Base-by-base conservation (phyloP, 2,888 invertebrate species). In the Sphaerophoria taeniata region DNA sequence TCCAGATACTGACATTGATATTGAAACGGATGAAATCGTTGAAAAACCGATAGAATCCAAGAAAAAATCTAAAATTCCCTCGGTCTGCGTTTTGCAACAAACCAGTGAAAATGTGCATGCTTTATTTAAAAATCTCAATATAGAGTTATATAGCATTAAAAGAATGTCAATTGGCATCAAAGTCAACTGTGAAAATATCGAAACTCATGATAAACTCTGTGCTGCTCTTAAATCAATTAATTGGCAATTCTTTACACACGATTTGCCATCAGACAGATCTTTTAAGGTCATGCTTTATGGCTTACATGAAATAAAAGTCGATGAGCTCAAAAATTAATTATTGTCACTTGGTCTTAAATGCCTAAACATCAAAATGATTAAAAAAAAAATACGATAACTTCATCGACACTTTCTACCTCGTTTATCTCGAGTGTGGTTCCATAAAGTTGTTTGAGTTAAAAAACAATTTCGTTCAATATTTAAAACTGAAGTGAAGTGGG, bases 271-370 rank as follows among this genome's bases (percentile, higher is more conserved):
- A 53, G 67, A 6, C 11, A 67, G 53, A 12, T 53, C 67, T 3
- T 39, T 67, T 11, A 67, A 67, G 24, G 24, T 49, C 1, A 49
- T 49, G 14, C n/a, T 65, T 12, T 65, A 49, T 65, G 49, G 63
- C 2, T 14, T 49, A n/a, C n/a, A 65, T n/a, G 34, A 65, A 65
- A 6, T 49, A 7, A n/a, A 6, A 31, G 49, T 14, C 34, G 34
- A 33, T 7, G 9, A n/a, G 11, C 63, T 49, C 6, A 45, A 65
- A 65, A 47, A 16, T 11, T 1, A 63, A 63, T 6, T 63, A 16
- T 31, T 49, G 14, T 14, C 63, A 3, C 3, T 34, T 7, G 65
- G 65, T 49, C 49, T 36, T 1, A 24, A 65, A 51, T 3, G 9
- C 6, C 31, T 49, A 34, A 65, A 36, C 14, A 49, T 65, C 6